Evolutionary conservation across 2,113 vertebrate genomes (phyloP).

Genomic region (Orycteropus afer): DNA sequence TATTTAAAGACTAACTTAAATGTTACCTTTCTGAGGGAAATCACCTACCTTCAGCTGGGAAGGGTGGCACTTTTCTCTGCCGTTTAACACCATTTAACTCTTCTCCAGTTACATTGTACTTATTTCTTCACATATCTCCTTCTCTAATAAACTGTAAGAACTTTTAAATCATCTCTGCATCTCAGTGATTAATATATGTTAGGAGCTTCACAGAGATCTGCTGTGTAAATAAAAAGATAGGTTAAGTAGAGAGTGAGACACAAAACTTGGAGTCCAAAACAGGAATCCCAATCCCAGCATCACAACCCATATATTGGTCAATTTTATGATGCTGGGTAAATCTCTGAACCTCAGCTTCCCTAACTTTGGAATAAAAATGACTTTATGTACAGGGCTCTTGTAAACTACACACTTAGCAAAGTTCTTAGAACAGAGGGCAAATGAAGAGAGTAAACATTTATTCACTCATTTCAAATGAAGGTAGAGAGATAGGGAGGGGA

Average conservation of each 20-base stretch:
- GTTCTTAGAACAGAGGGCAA: background rate
- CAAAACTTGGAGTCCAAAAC: conserved; percentile 24
- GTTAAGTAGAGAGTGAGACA: background rate
- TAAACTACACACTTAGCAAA: background rate
- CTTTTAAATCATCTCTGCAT: background rate
- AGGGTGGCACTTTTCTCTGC: background rate
- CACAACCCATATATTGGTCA: background rate
- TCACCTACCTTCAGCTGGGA: background rate
- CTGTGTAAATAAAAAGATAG: background rate
- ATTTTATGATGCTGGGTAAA: background rate
- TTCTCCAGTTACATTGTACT: background rate
- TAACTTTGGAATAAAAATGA: background rate
- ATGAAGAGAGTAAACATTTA: background rate
- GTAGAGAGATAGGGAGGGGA: background rate
- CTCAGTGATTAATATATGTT: background rate
- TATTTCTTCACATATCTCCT: background rate
- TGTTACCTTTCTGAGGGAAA: background rate
- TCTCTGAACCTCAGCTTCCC: background rate
- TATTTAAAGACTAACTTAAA: conserved; percentile 3
- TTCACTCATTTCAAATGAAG: background rate
- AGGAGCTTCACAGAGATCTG: background rate
- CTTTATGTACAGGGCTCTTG: background rate
- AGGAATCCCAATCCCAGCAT: conserved; percentile 7
- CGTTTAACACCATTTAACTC: background rate
- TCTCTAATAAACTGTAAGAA: background rate